Base-by-base conservation (phyloP, 2,113 vertebrate genomes). In the Ciconia maguari region DNA sequence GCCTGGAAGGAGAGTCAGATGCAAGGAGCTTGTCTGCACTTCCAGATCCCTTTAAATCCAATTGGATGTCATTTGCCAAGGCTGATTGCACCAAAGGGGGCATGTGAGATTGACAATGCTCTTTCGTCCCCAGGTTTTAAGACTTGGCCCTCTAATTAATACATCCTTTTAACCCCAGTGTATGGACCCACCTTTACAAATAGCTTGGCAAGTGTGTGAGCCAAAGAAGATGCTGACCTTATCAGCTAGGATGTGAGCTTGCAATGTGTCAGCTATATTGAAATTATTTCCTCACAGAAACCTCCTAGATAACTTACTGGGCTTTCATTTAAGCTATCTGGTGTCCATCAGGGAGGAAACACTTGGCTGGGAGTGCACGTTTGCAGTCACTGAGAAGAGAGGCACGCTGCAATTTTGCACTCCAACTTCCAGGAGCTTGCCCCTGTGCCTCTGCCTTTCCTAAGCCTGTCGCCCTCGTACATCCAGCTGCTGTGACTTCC, bases 181-280 rank as follows among this genome's bases (percentile, higher is more conserved):
- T 62, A 49, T 49, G 36, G 64, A 27, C 76, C 32, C 68, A 80
- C 71, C 62, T 97, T 93, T 90, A 74, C 80, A 92, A 95, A 92
- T 30, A 95, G 46, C 36, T 93, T 92, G 95, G 86, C 86, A 93
- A 94, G 54, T 52, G 15, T 61, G 38, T 58, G 76, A 95, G 89
- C 83, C 89, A 92, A 90, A 83, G 82, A 90, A 76, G 93, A 95
- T 54, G 68, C 76, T 94, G 83, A 93, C 86, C 36, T 86, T 94
- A 94, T 54, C 86, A 77, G 41, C 60, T 58, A 36, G 54, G 68
- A 58, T 3, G 1, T 80, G 58, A 94, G 79, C n/a, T 57, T 54
- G 34, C 86, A 61, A 57, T 12, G 11, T 88, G 54, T 74, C 86
- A 90, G 79, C 75, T 92, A 6, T 52, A 77, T 15, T 61, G 83